Base-by-base conservation (phyloP, 2,113 vertebrate genomes). In the Malurus alboscapulatus region DNA sequence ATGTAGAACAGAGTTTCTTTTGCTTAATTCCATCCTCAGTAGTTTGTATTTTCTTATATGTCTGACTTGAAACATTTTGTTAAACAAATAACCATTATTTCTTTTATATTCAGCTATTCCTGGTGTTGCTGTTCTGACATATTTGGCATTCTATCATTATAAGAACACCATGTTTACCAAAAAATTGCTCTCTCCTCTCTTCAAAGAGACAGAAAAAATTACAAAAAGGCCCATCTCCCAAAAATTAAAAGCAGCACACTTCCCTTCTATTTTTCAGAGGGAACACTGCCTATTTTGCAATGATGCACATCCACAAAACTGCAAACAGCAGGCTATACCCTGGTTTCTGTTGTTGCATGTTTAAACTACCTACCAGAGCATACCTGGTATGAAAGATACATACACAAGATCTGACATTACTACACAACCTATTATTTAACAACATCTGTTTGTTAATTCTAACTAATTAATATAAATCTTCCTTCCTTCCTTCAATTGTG, bases 391-490 rank as follows among this genome's bases (percentile, higher is more conserved):
- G 54, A 4, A 30, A 69, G 75, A 76, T 42, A 50, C 0, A 18
- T 61, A 79, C 18, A 54, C 29, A 51, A 85, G 30, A n/a, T 26
- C 34, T 71, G 57, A 17, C 3, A 45, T 14, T 93, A 34, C 54
- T 65, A 84, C 34, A 54, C 32, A 81, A 40, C 8, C 10, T 67
- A 48, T 78, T 72, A 72, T 5, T 61, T 79, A 88, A 54, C 13
- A 65, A 68, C 73, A 90, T 61, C 68, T 86, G 61, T 67, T 91
- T 69, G 34, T 87, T 90, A 78, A 88, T 93, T 90, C 44, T 63
- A 84, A 63, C 36, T 25, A 27, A 59, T 92, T 92, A 26, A 74
- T 65, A 53, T 12, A 90, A 77, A 75, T 21, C 32, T 38, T 38
- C 0, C 57, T 92, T 77, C 30, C 71, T 93, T 91, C 84, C 84